Conservation (phyloP, 2,113 vertebrate genomes). For the Orcinus orca region DNA sequence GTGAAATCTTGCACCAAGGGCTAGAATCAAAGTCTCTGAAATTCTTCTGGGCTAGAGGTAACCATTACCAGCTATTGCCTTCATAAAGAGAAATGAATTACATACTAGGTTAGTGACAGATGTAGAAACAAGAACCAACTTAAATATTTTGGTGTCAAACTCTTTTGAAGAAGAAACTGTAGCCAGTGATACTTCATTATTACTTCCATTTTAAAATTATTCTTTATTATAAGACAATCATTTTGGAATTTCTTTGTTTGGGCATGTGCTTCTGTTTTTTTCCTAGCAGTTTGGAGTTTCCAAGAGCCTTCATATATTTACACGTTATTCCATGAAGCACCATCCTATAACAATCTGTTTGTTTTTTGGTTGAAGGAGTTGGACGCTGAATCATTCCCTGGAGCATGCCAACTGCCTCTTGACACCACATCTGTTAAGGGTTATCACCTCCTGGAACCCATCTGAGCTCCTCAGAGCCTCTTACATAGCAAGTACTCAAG, state of each 20-base stretch:
- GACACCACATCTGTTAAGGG: not conserved
- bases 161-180: not conserved
- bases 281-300: not conserved
- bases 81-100: not conserved
- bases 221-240: not conserved
- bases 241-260: not conserved
- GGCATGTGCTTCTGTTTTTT: not conserved
- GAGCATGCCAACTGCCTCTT: not conserved
- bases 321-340: not conserved
- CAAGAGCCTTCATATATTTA: not conserved
- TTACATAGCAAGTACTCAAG: not conserved
- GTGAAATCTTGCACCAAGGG: conserved; percentile 14
- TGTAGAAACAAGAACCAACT: not conserved
- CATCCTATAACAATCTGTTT: not conserved
- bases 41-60: not conserved
- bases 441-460: not conserved
- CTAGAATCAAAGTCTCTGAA: conserved; percentile 40
- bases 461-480: not conserved
- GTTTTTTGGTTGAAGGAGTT: not conserved
- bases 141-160: not conserved
- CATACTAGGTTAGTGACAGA: not conserved
- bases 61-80: not conserved
- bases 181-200: not conserved
- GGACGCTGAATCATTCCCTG: not conserved
- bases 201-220: not conserved